Evolutionary conservation across 1,140 invertebrate genomes (phyloP).

Genomic region (Triops cancriformis): DNA sequence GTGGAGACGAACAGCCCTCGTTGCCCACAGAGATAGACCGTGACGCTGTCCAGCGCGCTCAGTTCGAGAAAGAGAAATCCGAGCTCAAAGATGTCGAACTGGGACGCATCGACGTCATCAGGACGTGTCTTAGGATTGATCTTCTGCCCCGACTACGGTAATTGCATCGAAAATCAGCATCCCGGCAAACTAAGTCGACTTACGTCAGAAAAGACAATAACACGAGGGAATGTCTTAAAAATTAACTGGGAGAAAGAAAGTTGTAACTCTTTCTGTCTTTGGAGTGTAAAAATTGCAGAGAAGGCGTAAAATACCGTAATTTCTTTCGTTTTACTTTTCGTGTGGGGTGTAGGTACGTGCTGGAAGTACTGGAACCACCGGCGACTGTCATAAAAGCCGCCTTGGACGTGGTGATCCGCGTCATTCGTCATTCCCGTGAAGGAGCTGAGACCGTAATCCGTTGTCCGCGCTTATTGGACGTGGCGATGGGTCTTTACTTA

Average conservation of each 20-base stretch:
- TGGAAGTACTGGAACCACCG: conserved; percentile 36
- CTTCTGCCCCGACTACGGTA: conserved; percentile 56
- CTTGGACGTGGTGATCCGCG: conserved; percentile 39
- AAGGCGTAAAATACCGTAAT: not conserved
- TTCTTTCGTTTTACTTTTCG: not conserved
- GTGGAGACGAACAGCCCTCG: conserved; percentile 53
- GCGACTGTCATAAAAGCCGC: conserved; percentile 37
- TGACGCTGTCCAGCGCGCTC: conserved; percentile 43
- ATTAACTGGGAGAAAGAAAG: no score
- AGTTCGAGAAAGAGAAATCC: conserved; percentile 48
- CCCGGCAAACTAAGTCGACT: no score
- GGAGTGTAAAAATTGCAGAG: not conserved
- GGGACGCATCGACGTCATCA: conserved; percentile 59
- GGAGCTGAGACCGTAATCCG: conserved; percentile 36
- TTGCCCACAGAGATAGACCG: conserved; percentile 43
- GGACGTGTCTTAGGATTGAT: conserved; percentile 64
- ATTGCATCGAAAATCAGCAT: not conserved
- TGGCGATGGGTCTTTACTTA: conserved; percentile 20
- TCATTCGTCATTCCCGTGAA: conserved; percentile 40
- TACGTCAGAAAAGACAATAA: no score
- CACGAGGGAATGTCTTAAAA: no score
- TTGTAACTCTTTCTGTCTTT: no score
- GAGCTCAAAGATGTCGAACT: conserved; percentile 75
- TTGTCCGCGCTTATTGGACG: conserved; percentile 28
- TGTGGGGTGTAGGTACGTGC: conserved; percentile 36